Conservation (phyloP, 2,113 vertebrate species). For the Lonchura striata region DNA sequence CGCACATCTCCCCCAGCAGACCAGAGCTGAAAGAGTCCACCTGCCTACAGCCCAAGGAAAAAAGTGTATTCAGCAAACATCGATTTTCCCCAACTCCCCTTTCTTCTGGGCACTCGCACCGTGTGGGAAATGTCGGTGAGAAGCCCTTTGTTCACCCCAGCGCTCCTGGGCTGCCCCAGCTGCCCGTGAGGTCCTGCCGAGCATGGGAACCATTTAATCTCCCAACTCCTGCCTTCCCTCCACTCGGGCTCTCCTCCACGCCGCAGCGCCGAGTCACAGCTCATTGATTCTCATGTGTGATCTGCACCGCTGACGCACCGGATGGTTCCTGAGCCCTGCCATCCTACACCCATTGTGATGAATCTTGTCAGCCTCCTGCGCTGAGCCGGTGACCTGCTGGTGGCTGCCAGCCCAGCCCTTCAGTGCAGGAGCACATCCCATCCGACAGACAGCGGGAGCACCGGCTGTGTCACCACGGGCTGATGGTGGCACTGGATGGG, state of each 20-base stretch:
- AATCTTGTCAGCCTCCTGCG: not conserved
- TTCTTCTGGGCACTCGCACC: not conserved
- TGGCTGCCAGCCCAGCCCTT: not conserved
- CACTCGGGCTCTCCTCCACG: not conserved
- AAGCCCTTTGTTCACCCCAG: slow-evolving; percentile 1
- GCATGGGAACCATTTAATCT: not conserved
- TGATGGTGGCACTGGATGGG: accelerated
- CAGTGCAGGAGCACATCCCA: not conserved
- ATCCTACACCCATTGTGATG: not conserved
- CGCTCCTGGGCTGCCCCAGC: not conserved
- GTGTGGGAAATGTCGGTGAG: accelerated
- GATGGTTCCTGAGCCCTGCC: not conserved
- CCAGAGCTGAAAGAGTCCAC: not conserved
- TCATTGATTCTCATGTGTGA: not conserved
- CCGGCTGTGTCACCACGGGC: not conserved
- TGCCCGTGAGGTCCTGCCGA: accelerated
- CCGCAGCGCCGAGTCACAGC: not conserved
- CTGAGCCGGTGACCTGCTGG: not conserved
- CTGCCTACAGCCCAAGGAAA: not conserved
- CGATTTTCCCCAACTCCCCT: not conserved
- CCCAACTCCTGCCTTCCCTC: not conserved
- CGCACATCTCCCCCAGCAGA: not conserved
- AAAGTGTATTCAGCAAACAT: not conserved
- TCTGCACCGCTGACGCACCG: not conserved
- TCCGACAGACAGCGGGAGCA: not conserved